Evolutionary conservation across 2,113 vertebrate genomes (phyloP), one percentile per base, ranked within the genome.

Genomic region (Neoarius graeffei): DNA sequence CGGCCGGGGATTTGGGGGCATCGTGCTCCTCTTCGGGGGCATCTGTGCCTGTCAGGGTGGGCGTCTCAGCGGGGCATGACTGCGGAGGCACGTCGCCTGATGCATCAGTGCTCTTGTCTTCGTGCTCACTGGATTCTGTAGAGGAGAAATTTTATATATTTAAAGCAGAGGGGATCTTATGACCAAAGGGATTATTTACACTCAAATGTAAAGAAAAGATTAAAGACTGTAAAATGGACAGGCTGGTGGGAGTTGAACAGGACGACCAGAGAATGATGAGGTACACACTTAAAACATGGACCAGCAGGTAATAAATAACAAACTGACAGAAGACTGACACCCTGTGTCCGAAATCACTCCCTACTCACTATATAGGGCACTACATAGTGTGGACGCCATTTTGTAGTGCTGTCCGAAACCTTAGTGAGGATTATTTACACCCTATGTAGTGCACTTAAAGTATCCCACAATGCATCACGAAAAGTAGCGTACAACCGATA

Each of bases 121-220:
- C 98, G 90, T 98, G 98, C 93, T 99, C 98, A 92, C 98, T 99
- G 89, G 97, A 98, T 95, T 99, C 98, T 99, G 93, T 62, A 92
- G 93, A 87, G 69, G 30, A 82, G 57, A 82, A 60, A 81, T 81
- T 23, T 0, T 2, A 13, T 11, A 13, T 11, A 60, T 23, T 62
- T 79, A n/a, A 56, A 79, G 52, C 1, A 17, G 30, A 57, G 19
- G 1, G 62, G 42, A 74, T 20, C 50, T 56, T 77, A 5, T 67
- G 27, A 86, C 66, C 30, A 27, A 66, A 71, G n/a, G n/a, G n/a
- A n/a, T n/a, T n/a, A 59, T 85, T 11, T 42, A 57, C 62, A 35
- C 6, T 17, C 27, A 35, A 10, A 85, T 71, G 50, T 67, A 27
- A 64, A 50, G 11, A 48, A 27, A 13, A 81, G 27, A 9, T 30